Base-by-base conservation (phyloP, 1,140 invertebrate genomes). In the Drosophila melanica region DNA sequence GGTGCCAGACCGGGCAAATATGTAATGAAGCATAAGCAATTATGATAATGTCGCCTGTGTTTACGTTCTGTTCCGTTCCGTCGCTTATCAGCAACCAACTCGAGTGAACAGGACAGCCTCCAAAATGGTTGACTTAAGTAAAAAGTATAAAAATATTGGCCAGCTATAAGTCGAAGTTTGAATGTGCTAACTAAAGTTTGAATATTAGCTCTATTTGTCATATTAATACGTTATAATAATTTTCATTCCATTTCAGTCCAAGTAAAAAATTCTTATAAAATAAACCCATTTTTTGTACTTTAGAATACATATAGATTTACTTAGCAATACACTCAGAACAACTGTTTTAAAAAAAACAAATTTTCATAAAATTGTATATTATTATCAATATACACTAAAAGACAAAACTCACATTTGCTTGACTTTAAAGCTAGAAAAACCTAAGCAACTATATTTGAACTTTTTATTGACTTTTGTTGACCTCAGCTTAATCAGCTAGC, bases 21-120 rank as follows among this genome's bases (percentile, higher is more conserved):
- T 87, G 84, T 89, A 87, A 87, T 87, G 84, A 87, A 89, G 84
- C 84, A 89, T 87, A 89, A 89, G 74, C 84, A 87, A 87, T 87
- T 89, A 87, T 87, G 84, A 87, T 87, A 87, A 87, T 89, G 84
- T 80, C 79, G 79, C 58, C 77, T 58, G 51, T 74, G 72, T 89
- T 79, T 89, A 85, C 59, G 57, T 74, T 84, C 65, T 62, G 68
- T 69, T 86, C 51, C 41, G 69, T 68, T 65, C 62, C 60, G 10
- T 57, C 20, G 75, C 82, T 86, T 87, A 86, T 87, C 81, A 84
- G 81, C 73, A 42, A 16, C 18, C 39, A 35, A 42, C 18, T 47
- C 35, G 39, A 68, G 45, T 60, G 55, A 57, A 14, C 50, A 35
- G 30, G 18, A 35, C 58, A 73, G 63, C 63, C 64, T 73, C 70